Base-by-base conservation (phyloP, 2,113 vertebrate genomes). In the Austrofundulus limnaeus region DNA sequence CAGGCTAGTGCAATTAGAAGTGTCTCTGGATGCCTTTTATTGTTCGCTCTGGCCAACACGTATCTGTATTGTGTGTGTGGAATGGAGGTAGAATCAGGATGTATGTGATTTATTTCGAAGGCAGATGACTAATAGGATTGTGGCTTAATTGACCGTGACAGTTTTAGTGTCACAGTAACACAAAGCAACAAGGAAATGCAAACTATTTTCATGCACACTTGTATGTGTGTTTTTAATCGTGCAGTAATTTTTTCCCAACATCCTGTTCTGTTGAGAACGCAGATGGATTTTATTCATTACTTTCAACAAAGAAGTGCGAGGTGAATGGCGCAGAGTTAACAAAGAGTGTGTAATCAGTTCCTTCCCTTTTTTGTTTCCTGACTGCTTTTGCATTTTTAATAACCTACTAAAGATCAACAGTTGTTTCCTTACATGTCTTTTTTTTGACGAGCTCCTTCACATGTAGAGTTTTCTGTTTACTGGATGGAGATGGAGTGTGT, bases 1-100 rank as follows among this genome's bases (percentile, higher is more conserved):
- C 58, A 64, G 55, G 70, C 57, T 53, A 37, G 69, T 65, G 71
- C 68, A 78, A 73, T 84, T 82, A 82, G 54, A 70, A 56, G 3
- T 41, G 47, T 75, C 66, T 77, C 64, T 2, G 17, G 58, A 57
- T 80, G 62, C 16, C 70, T 75, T 70, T 70, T 62, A 61, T 70
- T 80, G 61, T 67, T 55, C 52, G 41, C 48, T 41, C 19, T 13
- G 5, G 1, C 25, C 9, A 20, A 13, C 23, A 65, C 46, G 38
- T 19, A 43, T 5, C 0, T 58, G 34, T 11, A 43, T 3, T 51
- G 16, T 28, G 43, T 55, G 64, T 67, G 17, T n/a, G 16, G 24
- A 25, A 31, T 46, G 8, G 13, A 34, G 28, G n/a, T n/a, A 39
- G 39, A 47, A 62, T 48, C 17, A n/a, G 16, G 21, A 45, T 23